Evolutionary conservation across 1,140 invertebrate species (phyloP).

Genomic region (Wasmannia auropunctata): DNA sequence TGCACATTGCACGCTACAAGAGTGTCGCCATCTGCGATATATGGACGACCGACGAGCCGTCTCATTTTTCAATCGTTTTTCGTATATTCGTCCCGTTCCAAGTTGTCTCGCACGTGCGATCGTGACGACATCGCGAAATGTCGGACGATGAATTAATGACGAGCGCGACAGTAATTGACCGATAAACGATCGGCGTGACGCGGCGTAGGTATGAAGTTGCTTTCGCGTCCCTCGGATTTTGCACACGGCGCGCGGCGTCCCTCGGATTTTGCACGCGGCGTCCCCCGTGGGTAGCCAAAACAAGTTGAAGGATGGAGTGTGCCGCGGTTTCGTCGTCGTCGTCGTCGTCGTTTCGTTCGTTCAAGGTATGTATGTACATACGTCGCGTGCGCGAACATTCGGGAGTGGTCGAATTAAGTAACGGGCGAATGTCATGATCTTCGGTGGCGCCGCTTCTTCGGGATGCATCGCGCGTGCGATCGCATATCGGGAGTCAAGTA

Average conservation of each 20-base stretch:
- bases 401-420: too few relatives aligned
- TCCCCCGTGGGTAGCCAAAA: not conserved
- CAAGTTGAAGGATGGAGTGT: not conserved
- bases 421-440: too few relatives aligned
- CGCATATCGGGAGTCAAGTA: not conserved
- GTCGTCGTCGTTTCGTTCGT: too few relatives aligned
- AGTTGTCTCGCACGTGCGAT: not conserved
- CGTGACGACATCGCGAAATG: not conserved
- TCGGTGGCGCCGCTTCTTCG: too few relatives aligned
- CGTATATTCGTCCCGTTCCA: not conserved
- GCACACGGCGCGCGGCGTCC: not conserved
- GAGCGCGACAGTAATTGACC: not conserved
- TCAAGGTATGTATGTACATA: too few relatives aligned
- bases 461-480: not conserved
- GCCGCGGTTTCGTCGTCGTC: not conserved
- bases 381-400: too few relatives aligned
- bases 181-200: not conserved
- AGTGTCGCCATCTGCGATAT: too few relatives aligned
- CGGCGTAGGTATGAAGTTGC: not conserved
- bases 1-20: not conserved
- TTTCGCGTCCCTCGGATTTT: not conserved
- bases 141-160: not conserved
- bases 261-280: too few relatives aligned
- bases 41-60: too few relatives aligned
- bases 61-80: not conserved